Base-by-base conservation (phyloP, 1,140 invertebrate genomes). In the Atopsyche davidsoni region DNA sequence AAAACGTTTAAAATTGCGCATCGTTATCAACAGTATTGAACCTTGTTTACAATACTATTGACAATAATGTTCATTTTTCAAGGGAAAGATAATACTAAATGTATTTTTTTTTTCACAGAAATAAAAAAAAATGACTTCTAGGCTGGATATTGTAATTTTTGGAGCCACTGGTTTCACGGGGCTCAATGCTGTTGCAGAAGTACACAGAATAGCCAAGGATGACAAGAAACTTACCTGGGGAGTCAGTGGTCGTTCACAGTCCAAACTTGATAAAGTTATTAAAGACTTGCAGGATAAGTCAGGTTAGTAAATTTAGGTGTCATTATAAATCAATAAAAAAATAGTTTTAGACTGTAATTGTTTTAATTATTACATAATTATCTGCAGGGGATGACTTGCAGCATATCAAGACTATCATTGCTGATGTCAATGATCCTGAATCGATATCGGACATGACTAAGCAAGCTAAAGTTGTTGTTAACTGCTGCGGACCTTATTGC, bases 401-500 rank as follows among this genome's bases (percentile, higher is more conserved):
- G 1, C 65, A 80, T 18, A 77, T 82, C 6, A 78, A 79, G 32
- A 72, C 86, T 4, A 78, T 95, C 14, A 67, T 89, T 42, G 91
- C 89, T 4, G 89, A 96, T 66, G 69, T 90, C 1, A 75, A 76
- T 16, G 80, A 90, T 68, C 70, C 81, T 49, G 67, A 79, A 4
- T 88, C 86, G 0, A 62, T 96, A 3, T 63, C 74, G 17, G 71
- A 76, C 36, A 94, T 96, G 89, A 83, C 88, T 45, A 64, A 74
- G 41, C 74, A 81, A 60, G 77, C 85, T 2, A 83, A 77, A 60
- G 75, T 93, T 2, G 57, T 97, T 10, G 72, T 93, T 0, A 96
- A 93, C 65, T 91, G 86, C 72, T 87, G 88, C 54, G 93, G 92
- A 1, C 92, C 92, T 25, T 97, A 92, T 68, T 75, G 84, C 35